A percentile compares a stretch with the other conserved stretches of the same genome.
These are phyloP conservation scores for Argyrosomus japonicus DNA, from an alignment of 2,113 vertebrate species.

Conservation along the genomic window DNA sequence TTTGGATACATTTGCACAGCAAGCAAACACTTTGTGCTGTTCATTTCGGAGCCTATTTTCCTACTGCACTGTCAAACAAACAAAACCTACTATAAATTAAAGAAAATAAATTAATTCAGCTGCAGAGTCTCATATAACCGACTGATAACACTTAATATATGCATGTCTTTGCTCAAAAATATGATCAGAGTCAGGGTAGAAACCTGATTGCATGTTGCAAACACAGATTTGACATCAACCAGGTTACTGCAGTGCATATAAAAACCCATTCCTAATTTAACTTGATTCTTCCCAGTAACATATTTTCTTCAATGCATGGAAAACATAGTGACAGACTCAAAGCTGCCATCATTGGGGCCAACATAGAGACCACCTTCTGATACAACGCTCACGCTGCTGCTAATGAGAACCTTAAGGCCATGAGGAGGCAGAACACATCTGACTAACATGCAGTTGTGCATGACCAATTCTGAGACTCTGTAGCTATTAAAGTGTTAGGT, in stretches of 20 bases:
- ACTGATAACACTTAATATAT: not conserved
- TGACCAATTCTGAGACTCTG: conserved; percentile 65
- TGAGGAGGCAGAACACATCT: conserved; percentile 59
- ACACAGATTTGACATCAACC: not conserved
- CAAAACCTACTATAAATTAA: not conserved
- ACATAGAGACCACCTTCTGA: conserved; percentile 72
- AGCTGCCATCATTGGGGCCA: conserved; percentile 47
- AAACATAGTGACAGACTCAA: conserved; percentile 49
- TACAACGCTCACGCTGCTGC: conserved; percentile 54
- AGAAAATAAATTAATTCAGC: not conserved
- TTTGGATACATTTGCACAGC: not conserved
- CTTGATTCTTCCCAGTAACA: conserved; percentile 20
- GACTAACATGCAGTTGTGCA: conserved; percentile 72
- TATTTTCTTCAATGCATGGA: conserved; percentile 24
- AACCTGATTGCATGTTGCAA: not conserved
- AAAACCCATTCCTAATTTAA: not conserved
- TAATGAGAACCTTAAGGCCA: conserved; percentile 78
- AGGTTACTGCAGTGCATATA: not conserved
- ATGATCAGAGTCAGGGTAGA: not conserved
- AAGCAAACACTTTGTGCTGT: not conserved
- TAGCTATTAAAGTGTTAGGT: conserved; percentile 61
- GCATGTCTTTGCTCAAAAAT: not conserved
- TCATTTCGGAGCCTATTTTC: not conserved
- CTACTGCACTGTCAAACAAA: not conserved
- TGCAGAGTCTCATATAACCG: not conserved